Base-by-base conservation (phyloP, 2,113 vertebrate species). In the Toxotes jaculatrix region DNA sequence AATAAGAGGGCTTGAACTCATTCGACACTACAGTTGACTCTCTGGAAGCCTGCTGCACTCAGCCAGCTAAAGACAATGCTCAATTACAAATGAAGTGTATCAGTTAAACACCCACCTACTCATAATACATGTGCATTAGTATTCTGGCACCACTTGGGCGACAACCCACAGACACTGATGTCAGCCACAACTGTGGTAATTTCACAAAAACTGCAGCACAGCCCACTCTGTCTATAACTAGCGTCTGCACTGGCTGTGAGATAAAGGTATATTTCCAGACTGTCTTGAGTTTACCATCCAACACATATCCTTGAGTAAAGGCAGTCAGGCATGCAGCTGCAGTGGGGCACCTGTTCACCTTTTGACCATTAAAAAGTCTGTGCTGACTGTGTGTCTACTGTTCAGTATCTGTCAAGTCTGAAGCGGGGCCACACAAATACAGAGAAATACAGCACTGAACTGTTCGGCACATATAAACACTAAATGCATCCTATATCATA, bases 321-420 rank as follows among this genome's bases (percentile, higher is more conserved):
- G 45, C 27, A 70, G 59, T 51, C 36, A 75, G 70, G 53, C 73
- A 64, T 27, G 16, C 53, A 27, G 70, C 56, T 47, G 61, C 49
- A n/a, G 21, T 13, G 34, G 17, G 38, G 66, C 87, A 86, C 79
- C 74, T 87, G 87, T 86, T 88, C 76, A 86, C 80, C 78, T 84
- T 62, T 36, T 83, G 57, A 67, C 74, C 40, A 76, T 49, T 59
- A 65, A 47, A 61, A 82, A 32, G n/a, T 51, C 17, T 79, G 32
- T 79, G 77, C 56, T 80, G 66, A 81, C 57, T 80, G 55, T 31
- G 49, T 1, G 45, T 74, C 79, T 79, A 12, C 38, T 34, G 64
- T 7, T 65, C 51, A 32, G 34, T 51, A 21, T 49, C 74, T 72
- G 42, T 31, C 17, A 76, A 53, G 36, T 71, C 61, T 74, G 32